Base-by-base conservation (phyloP, 2,797 vertebrate genomes). In the Onychomys leucogaster region DNA sequence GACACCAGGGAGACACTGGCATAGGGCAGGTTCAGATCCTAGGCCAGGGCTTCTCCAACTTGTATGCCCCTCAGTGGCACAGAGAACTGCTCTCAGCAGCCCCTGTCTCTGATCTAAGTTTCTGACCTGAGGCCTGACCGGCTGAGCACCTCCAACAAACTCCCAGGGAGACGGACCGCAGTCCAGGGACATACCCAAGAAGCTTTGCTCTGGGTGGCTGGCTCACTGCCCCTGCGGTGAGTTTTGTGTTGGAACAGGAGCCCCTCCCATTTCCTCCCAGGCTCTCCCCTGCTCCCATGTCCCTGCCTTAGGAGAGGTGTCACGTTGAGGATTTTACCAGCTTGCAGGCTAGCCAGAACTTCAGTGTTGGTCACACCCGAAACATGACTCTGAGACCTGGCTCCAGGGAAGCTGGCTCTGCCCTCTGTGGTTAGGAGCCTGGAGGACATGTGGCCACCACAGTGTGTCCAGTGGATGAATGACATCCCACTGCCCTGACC, bases 151-250 rank as follows among this genome's bases (percentile, higher is more conserved):
- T 52, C 19, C 61, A 0, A 0, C 25, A 7, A 1, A 25, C 12
- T n/a, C 27, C 34, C 17, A 0, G 6, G 23, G 5, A 10, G 34
- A 0, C 6, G 29, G 46, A 2, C 0, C 16, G 27, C 11, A 14
- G 9, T 8, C 9, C 0, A 0, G 69, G 78, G 41, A 9, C 55
- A 49, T 10, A 52, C 19, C 1, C 21, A 75, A 55, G 61, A 14
- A 27, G 21, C 46, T 9, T 6, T 0, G 1, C 5, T 63, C 27
- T 2, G 27, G 32, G 21, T 0, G 1, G 11, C 7, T 0, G 6
- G 67, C 29, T 32, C 43, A 1, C 1, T 0, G 21, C 23, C 21
- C 32, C 21, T 71, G 41, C 6, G 0, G 0, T 14, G 55, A 88
- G 23, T 23, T n/a, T 0, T 1, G 57, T 87, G 9, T 41, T 25